Conservation (phyloP, 37 sponge, comb jelly and placozoan species). For the Agelas oroides region DNA sequence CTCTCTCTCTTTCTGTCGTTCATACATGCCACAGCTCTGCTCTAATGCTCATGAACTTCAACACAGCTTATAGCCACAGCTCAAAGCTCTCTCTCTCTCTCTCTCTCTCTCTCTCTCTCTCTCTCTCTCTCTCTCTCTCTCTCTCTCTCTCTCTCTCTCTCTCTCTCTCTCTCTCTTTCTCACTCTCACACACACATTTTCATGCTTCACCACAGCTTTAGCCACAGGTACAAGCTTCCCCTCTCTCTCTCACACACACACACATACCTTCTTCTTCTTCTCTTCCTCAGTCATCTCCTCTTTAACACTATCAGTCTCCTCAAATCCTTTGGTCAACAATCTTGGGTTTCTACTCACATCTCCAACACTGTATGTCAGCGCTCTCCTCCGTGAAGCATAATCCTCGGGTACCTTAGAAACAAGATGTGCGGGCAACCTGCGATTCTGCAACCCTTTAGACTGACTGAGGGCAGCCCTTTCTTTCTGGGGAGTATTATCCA, state of each 20-base stretch:
- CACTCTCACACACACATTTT: no score
- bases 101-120: no score
- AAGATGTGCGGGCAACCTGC: slow-evolving; percentile 50
- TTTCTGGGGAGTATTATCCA: slow-evolving; percentile 66
- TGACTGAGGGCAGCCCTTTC: slow-evolving; percentile 60
- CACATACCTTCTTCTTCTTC: slow-evolving; percentile 53
- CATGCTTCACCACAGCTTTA: no score
- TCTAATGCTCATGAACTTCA: no score
- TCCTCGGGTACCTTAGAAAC: slow-evolving; percentile 41
- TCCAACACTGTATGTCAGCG: neutral
- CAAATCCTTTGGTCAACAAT: neutral
- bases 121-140: no score
- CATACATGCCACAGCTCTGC: no score
- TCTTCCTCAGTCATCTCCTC: slow-evolving; percentile 48
- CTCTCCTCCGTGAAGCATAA: slow-evolving; percentile 11
- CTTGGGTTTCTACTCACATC: neutral
- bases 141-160: no score
- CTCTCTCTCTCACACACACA: neutral
- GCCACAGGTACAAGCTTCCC: no score
- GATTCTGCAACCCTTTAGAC: slow-evolving; percentile 50
- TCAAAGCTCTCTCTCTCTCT: no score
- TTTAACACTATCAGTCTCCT: slow-evolving; percentile 19
- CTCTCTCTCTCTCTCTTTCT: no score
- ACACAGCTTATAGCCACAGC: no score
- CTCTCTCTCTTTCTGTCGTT: no score